Conservation (phyloP, 92 coral and sea anemone species). For the Parazoanthus atlanticus region DNA sequence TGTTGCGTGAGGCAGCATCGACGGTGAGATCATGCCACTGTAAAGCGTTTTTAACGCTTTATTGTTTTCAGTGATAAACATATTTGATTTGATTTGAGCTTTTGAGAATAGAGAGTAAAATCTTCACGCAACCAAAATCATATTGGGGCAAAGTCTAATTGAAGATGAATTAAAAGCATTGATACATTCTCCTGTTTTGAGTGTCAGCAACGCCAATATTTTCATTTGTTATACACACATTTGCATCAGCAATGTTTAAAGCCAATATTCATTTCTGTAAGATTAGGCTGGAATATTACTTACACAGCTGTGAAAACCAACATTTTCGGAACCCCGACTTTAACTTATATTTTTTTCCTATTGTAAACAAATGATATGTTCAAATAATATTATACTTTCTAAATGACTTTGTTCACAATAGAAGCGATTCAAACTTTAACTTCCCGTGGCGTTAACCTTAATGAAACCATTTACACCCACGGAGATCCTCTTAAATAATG, state of each 20-base stretch:
- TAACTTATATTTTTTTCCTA: not conserved
- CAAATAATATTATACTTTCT: not conserved
- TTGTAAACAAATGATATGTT: not conserved
- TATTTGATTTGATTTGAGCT: not conserved
- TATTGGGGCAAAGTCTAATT: not conserved
- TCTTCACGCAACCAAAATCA: not conserved
- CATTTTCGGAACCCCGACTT: too few species aligned
- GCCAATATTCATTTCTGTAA: not conserved
- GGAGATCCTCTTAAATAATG: not conserved
- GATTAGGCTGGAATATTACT: not conserved
- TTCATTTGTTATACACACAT: not conserved
- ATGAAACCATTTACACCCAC: slow-evolving; percentile 21
- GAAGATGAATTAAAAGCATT: not conserved
- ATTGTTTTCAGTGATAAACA: not conserved
- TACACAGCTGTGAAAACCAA: not conserved
- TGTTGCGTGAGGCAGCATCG: not conserved
- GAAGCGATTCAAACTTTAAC: not conserved
- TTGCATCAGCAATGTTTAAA: not conserved
- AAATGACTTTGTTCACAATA: not conserved
- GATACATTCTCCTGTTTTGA: not conserved
- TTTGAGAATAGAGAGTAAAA: not conserved
- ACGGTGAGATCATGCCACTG: not conserved
- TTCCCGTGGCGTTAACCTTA: not conserved
- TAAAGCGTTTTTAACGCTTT: not conserved
- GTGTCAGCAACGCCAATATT: not conserved